Conservation (phyloP, 2,888 invertebrate genomes). For the Ophioninae sp. region DNA sequence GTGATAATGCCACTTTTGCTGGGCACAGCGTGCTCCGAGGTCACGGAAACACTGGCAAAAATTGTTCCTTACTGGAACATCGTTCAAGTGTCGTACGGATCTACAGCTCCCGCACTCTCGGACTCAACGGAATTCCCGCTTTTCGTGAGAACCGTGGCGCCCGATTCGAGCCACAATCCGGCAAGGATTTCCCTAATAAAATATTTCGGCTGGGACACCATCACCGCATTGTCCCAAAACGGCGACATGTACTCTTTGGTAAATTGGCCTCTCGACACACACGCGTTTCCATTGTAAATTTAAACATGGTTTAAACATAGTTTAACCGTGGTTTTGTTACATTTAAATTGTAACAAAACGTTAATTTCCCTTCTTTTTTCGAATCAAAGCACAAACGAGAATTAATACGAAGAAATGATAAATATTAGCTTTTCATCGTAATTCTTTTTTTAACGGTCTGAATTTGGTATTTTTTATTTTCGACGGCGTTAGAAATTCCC, state of each 20-base stretch:
- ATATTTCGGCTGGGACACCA: constrained; percentile 92
- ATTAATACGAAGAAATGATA: too few species aligned
- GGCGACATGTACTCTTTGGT: constrained; percentile 91
- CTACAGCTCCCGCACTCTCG: constrained; percentile 93
- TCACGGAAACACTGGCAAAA: constrained; percentile 94
- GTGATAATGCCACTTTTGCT: constrained; percentile 90
- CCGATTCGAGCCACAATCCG: constrained; percentile 94
- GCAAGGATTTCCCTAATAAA: constrained; percentile 92
- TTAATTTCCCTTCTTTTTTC: too few species aligned
- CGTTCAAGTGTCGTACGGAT: constrained; percentile 95
- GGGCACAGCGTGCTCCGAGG: constrained; percentile 95
- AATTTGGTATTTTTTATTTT: background rate
- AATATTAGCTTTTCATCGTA: too few species aligned
- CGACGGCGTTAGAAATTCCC: background rate
- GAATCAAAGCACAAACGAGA: too few species aligned
- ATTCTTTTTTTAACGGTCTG: too few species aligned
- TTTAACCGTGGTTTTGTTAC: too few species aligned
- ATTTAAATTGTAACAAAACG: too few species aligned
- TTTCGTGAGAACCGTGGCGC: constrained; percentile 94
- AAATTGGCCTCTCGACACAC: constrained; percentile 68
- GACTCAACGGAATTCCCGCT: constrained; percentile 94
- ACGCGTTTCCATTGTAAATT: background rate
- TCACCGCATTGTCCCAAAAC: constrained; percentile 93
- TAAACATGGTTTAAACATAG: too few species aligned
- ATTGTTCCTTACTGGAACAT: constrained; percentile 97